These are phyloP conservation scores for Plecotus auritus DNA, from an alignment of 2,113 vertebrate species.

Conservation along the genomic window DNA sequence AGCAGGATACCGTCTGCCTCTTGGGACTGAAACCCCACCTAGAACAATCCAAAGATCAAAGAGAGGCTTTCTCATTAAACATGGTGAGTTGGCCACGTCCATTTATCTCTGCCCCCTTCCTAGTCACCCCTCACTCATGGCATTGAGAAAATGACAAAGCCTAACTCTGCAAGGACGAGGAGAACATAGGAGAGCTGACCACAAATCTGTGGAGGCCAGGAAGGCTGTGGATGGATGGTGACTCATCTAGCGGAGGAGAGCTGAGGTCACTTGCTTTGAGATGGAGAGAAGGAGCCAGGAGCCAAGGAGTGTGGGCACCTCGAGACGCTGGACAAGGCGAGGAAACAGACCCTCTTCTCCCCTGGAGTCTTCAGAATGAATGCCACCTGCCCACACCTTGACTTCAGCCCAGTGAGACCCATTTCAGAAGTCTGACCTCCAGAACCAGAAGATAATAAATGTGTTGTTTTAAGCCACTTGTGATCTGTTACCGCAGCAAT, in stretches of 20 bases:
- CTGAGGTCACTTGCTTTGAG: neutral
- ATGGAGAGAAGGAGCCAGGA: neutral
- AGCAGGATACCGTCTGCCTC: neutral
- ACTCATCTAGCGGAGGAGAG: neutral
- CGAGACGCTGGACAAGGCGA: neutral
- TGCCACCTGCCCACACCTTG: neutral
- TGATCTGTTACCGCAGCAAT: neutral
- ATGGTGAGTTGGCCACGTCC: neutral
- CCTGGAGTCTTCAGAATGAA: neutral
- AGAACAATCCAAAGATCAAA: neutral
- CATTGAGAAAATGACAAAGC: neutral
- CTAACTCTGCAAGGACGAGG: neutral
- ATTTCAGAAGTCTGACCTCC: neutral
- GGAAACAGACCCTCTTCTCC: neutral
- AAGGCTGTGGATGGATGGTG: neutral
- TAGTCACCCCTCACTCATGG: neutral
- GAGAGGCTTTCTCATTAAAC: neutral
- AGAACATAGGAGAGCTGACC: neutral
- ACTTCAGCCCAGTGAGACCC: neutral
- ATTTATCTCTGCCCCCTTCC: neutral
- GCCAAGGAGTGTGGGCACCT: neutral
- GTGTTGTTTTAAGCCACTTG: neutral
- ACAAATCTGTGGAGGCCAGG: too few relatives aligned
- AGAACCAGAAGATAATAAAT: neutral
- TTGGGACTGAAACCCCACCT: neutral